Conservation (phyloP, 2,113 vertebrate species). For the Scopus umbretta region DNA sequence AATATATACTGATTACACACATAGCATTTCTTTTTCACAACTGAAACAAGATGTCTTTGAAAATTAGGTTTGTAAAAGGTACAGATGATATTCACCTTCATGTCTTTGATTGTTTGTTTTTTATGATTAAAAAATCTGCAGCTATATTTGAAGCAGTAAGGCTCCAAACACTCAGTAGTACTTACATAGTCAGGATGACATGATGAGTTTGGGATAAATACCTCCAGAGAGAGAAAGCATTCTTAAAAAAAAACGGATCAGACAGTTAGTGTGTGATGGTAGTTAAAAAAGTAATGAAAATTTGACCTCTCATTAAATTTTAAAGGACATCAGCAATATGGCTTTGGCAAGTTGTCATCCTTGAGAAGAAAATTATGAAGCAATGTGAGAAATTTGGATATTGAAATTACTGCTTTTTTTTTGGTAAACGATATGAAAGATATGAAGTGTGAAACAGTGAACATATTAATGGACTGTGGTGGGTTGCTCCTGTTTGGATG, state of each 20-base stretch:
- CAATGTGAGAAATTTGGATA: not conserved
- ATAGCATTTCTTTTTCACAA: not conserved
- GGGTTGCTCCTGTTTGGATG: too few relatives aligned
- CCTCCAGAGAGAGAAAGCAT: not conserved
- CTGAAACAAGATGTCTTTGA: not conserved
- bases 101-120: not conserved
- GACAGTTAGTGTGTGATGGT: not conserved
- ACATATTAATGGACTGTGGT: not conserved
- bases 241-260: not conserved
- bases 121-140: not conserved
- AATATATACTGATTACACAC: not conserved
- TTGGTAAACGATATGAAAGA: not conserved
- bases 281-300: not conserved
- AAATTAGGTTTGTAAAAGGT: not conserved
- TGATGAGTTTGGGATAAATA: not conserved
- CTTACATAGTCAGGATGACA: not conserved
- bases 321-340: not conserved
- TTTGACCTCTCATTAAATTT: not conserved
- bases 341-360: not conserved
- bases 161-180: not conserved
- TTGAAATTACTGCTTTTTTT: not conserved
- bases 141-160: not conserved
- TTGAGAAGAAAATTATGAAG: not conserved
- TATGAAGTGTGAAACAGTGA: not conserved
- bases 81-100: not conserved